Evolutionary conservation across 2,797 vertebrate genomes (phyloP).

Genomic region (Oreochromis grahami): DNA sequence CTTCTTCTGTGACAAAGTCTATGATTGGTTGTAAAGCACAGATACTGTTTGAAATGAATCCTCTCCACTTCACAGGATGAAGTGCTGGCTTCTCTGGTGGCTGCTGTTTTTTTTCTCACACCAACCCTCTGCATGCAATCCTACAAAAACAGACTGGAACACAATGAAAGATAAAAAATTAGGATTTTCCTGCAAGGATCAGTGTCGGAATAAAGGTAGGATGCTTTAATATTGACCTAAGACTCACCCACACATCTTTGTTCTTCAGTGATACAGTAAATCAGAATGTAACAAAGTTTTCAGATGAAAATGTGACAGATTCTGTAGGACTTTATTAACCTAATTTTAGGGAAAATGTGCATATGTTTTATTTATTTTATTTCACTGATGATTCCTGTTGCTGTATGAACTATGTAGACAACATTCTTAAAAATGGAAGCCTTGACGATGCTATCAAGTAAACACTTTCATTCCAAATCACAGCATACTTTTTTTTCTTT

Average conservation of each 20-base stretch:
- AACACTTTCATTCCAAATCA: neutral
- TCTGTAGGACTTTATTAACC: neutral
- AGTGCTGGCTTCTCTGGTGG: neutral
- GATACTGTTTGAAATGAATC: neutral
- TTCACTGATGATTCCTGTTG: neutral
- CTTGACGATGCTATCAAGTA: accelerated
- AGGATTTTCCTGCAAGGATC: no score
- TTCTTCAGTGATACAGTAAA: no score
- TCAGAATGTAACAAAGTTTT: neutral
- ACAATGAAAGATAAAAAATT: no score
- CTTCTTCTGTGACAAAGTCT: no score
- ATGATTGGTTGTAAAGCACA: no score
- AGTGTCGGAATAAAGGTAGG: no score
- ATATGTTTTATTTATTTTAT: neutral
- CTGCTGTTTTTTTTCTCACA: neutral
- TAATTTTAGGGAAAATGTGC: neutral
- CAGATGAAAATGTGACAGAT: accelerated
- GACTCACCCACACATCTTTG: no score
- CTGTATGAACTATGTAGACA: neutral
- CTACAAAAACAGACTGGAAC: no score
- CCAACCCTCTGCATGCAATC: no score
- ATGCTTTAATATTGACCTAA: no score
- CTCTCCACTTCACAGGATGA: accelerated
- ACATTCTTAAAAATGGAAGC: neutral
- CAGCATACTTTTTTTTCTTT: accelerated